Base-by-base conservation (phyloP, 1,140 invertebrate species). In the Zaprionus africanus region DNA sequence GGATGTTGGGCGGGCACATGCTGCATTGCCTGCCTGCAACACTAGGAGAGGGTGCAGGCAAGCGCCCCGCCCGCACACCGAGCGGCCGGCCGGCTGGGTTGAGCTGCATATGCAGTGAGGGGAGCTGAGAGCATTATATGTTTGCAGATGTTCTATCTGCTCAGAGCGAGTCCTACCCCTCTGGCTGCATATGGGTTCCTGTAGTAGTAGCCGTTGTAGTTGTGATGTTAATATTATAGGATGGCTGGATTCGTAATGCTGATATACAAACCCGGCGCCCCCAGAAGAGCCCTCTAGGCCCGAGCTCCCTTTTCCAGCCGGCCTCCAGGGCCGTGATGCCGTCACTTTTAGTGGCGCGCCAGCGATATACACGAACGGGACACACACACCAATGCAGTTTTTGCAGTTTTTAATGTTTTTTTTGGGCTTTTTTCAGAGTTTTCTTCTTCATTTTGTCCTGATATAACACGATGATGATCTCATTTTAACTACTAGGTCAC, bases 371-470 rank as follows among this genome's bases (percentile, higher is more conserved):
- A 90, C 85, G 85, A 90, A 90, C 85, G 85, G 85, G 85, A 90
- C 85, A 90, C 85, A 90, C 85, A 90, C 85, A 90, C 85, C 85
- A 90, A 90, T 90, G 85, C 85, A 88, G 76, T 79, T 86, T 88
- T 90, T 88, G 81, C 64, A 69, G 71, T 79, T 88, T 85, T 88
- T 81, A 79, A 78, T 78, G 61, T 65, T 80, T 80, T 78, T 80
- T 79, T 77, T 71, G 19, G 62, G 69, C 65, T 84, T 88, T 87
- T 88, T 78, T 64, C 34, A 62, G 72, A 73, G 69, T 76, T 78
- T 88, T 81, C 41, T 88, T 81, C 41, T 74, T 73, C 61, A 63
- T 68, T 63, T 69, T 76, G 76, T 78, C 86, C 82, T 90, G 82
- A 85, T 90, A 81, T 57, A 66, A 87, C 79, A 90, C 79, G 85